phyloP scores from a whole-genome alignment of 1,140 invertebrate species.

The Megathymus violae region DNA sequence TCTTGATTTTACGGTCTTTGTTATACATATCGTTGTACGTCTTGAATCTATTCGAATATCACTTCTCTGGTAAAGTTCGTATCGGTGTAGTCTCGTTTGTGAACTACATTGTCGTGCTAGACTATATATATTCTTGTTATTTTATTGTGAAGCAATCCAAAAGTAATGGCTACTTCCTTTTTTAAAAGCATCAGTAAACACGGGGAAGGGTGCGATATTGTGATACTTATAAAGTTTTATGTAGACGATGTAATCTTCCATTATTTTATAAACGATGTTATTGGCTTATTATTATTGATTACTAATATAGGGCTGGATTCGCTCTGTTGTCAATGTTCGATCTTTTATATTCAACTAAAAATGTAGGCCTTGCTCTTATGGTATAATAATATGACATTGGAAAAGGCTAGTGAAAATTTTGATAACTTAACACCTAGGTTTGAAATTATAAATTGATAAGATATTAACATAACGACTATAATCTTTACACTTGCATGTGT shows the following conservation, averaged over 20 bases:
- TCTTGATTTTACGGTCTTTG: constrained; percentile 50
- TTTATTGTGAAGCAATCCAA: neutral
- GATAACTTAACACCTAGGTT: constrained; percentile 78
- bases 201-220: constrained; percentile 42
- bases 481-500: constrained; percentile 37
- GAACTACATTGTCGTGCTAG: constrained; percentile 10
- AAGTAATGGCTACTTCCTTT: neutral
- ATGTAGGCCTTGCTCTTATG: constrained; percentile 75
- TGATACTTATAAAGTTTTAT: constrained; percentile 41
- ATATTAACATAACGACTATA: constrained; percentile 52
- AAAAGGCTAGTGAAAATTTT: constrained; percentile 83
- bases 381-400: constrained; percentile 70
- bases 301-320: constrained; percentile 46
- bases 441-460: constrained; percentile 71
- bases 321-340: constrained; percentile 45
- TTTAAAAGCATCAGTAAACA: constrained; percentile 26
- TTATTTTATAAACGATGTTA: constrained; percentile 41
- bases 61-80: constrained; percentile 30
- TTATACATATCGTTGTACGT: constrained; percentile 72
- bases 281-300: constrained; percentile 43
- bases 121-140: neutral
- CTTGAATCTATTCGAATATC: constrained; percentile 58
- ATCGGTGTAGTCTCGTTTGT: constrained; percentile 12
- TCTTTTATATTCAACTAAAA: constrained; percentile 54
- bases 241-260: constrained; percentile 34